Evolutionary conservation across 2,888 invertebrate genomes (phyloP).

Genomic region (Pinctada fucata): DNA sequence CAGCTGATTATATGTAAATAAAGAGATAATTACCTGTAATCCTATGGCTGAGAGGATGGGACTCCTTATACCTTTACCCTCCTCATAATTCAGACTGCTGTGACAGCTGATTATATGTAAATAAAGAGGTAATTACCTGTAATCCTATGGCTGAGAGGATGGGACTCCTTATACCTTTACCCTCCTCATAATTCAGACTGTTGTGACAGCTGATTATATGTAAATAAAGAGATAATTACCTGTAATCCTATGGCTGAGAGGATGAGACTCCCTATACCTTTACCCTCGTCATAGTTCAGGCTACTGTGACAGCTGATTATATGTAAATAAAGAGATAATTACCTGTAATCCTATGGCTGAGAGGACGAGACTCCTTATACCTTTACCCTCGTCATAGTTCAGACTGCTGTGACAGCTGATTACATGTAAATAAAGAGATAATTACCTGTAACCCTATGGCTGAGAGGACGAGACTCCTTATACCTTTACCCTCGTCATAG

Average conservation of each 20-base stretch:
- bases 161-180: conserved; percentile 76
- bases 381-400: conserved; percentile 81
- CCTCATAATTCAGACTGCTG: conserved; percentile 84
- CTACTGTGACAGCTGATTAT: conserved; percentile 82
- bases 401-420: conserved; percentile 83
- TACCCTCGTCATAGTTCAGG: conserved; percentile 82
- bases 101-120: conserved; percentile 78
- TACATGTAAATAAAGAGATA: not conserved
- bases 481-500: conserved; percentile 80
- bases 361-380: conserved; percentile 70
- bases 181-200: conserved; percentile 82
- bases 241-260: conserved; percentile 73
- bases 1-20: conserved; percentile 74
- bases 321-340: not conserved
- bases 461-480: conserved; percentile 70
- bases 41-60: conserved; percentile 73
- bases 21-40: conserved; percentile 65
- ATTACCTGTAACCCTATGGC: conserved; percentile 73
- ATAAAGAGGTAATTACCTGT: conserved; percentile 59
- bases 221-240: conserved; percentile 52
- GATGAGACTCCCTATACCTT: conserved; percentile 71
- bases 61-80: conserved; percentile 78
- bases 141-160: conserved; percentile 73
- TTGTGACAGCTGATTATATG: conserved; percentile 81
- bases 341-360: conserved; percentile 75